Evolutionary conservation across 2,797 vertebrate species (phyloP).

Genomic region (Cryptoprocta ferox): DNA sequence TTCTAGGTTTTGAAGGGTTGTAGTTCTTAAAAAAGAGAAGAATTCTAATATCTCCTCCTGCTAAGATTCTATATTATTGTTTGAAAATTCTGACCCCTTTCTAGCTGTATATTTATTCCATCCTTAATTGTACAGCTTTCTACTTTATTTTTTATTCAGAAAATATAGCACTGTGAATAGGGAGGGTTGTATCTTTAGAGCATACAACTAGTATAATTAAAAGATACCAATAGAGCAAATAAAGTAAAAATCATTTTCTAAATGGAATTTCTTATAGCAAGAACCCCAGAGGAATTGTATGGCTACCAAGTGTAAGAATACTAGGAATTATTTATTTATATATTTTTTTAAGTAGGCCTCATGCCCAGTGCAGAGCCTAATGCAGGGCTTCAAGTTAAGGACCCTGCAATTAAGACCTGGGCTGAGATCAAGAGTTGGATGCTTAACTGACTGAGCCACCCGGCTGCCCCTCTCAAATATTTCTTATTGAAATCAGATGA

Average conservation of each 20-base stretch:
- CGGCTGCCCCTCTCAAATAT: background rate
- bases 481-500: background rate
- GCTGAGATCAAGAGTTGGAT: too few species aligned
- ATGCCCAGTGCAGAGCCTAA: too few species aligned
- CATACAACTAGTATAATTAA: slow-evolving; percentile 1
- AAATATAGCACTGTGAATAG: background rate
- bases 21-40: background rate
- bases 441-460: too few species aligned
- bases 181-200: background rate
- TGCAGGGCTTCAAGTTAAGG: too few species aligned
- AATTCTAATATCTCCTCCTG: slow-evolving; percentile 23
- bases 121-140: background rate
- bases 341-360: too few species aligned
- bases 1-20: background rate
- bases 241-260: slow-evolving; percentile 49
- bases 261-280: slow-evolving; percentile 39
- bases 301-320: background rate
- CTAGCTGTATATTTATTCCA: background rate
- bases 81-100: background rate
- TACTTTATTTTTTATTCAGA: slow-evolving; percentile 43
- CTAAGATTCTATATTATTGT: background rate
- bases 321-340: background rate
- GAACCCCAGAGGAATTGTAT: background rate
- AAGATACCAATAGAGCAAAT: slow-evolving; percentile 26
- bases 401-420: too few species aligned